Evolutionary conservation across 1,140 invertebrate genomes (phyloP).

Genomic region (Ostrea denselamellosa): DNA sequence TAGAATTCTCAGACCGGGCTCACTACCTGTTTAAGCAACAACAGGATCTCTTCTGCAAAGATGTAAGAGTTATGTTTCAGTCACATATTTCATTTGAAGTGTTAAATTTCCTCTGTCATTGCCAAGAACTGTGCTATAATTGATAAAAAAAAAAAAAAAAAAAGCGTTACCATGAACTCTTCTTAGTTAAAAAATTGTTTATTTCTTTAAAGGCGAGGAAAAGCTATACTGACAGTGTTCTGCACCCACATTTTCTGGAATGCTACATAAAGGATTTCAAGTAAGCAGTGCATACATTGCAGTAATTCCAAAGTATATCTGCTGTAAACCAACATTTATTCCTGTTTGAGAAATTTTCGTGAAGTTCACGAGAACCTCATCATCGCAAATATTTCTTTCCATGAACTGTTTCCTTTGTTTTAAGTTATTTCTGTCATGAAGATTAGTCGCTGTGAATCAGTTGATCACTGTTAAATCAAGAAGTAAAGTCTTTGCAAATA

Average conservation of each 20-base stretch:
- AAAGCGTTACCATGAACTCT: neutral
- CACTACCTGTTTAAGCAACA: constrained; percentile 52
- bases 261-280: constrained; percentile 53
- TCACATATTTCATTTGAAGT: too few species aligned
- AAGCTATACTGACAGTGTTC: constrained; percentile 45
- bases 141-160: neutral
- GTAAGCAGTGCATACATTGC: constrained; percentile 34
- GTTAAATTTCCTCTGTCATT: neutral
- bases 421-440: too few species aligned
- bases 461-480: too few species aligned
- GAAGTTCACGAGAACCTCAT: too few species aligned
- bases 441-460: too few species aligned
- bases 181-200: neutral
- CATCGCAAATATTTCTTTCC: too few species aligned
- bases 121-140: too few species aligned
- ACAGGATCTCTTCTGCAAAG: constrained; percentile 52
- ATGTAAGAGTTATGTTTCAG: constrained; percentile 42
- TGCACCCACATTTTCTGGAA: constrained; percentile 48
- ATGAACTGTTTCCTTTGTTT: too few species aligned
- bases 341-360: too few species aligned
- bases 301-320: neutral
- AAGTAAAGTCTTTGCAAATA: too few species aligned
- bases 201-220: constrained; percentile 44
- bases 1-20: constrained; percentile 49
- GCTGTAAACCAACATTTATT: neutral